These are phyloP conservation scores for Himalopsyche kuldschensis DNA, from an alignment of 2,888 invertebrate genomes.

Conservation along the genomic window DNA sequence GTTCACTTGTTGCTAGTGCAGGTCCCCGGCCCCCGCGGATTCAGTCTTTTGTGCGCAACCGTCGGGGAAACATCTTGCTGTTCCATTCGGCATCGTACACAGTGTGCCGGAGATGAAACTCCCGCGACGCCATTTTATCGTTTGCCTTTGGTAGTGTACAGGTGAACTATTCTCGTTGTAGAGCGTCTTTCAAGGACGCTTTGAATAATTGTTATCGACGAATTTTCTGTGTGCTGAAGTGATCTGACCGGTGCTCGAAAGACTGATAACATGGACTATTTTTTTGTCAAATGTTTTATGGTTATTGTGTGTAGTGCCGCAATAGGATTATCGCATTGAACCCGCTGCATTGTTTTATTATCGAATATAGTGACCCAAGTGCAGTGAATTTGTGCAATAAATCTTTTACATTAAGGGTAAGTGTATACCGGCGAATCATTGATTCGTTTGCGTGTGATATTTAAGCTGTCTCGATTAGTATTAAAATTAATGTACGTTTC, in stretches of 20 bases:
- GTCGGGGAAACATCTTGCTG: conserved; percentile 51
- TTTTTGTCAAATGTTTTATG: background rate
- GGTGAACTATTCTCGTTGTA: conserved; percentile 18
- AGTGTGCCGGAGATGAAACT: conserved; percentile 46
- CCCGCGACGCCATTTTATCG: conserved; percentile 34
- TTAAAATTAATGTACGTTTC: background rate
- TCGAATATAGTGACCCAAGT: background rate
- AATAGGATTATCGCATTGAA: background rate
- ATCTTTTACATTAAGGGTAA: conserved; percentile 9
- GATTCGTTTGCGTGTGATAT: background rate
- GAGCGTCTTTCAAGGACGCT: conserved; percentile 48
- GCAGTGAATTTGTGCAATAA: background rate
- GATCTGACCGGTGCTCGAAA: conserved; percentile 2
- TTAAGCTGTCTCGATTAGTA: background rate
- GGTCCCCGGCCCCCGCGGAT: conserved; percentile 49
- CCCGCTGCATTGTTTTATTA: conserved; percentile 1
- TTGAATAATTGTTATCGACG: conserved; percentile 26
- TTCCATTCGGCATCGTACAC: conserved; percentile 44
- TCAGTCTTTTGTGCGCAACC: conserved; percentile 60
- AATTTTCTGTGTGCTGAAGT: conserved; percentile 6
- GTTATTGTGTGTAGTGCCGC: background rate
- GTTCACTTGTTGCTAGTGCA: conserved; percentile 41
- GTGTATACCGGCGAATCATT: background rate
- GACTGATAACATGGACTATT: background rate
- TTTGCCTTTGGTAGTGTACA: conserved; percentile 27